Evolutionary conservation across 2,113 vertebrate species (phyloP), one percentile per base, ranked within the genome.

Genomic region (Cairina moschata): DNA sequence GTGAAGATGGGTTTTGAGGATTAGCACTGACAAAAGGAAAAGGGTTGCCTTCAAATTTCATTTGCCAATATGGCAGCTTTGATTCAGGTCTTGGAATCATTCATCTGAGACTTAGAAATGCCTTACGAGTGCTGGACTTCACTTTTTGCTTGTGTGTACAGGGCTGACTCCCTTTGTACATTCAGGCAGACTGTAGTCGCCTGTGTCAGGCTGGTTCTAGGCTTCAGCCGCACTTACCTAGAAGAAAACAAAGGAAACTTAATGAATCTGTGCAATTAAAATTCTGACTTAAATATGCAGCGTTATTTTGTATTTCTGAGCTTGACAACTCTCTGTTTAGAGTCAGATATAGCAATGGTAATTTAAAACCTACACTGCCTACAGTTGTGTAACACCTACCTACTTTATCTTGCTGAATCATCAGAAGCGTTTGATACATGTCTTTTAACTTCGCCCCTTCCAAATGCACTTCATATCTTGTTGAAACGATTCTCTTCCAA

Each of bases 381-480:
- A 25, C 50, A 25, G 50, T 25, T 23, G 22, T 25, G 7, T 86
- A 68, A 46, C 42, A 52, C 25, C n/a, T 50, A 31, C n/a, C 6
- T 71, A 6, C 31, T 50, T 67, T 29, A 93, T 52, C 29, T 79
- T 92, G 32, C 13, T 77, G 40, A 74, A 42, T 86, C 8, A 31
- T 58, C 26, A 23, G 31, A 77, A 89, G 15, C 25, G 31, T 81
- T 81, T 74, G 59, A 34, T 81, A 2, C 1, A 4, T 50, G 88
- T 95, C 48, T 74, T 11, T 31, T 59, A 32, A 32, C 8, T 9
- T 65, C 8, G 56, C 5, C 26, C 29, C 18, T 85, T 84, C 29
- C 60, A 68, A 86, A 38, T 28, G 18, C 0, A 0, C 34, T 34
- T 79, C 12, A 5, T 55, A 12, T 71, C 84, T 26, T 81, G 31